These are phyloP conservation scores for Ectemnius continuus DNA, from an alignment of 2,888 invertebrate genomes.

Conservation along the genomic window DNA sequence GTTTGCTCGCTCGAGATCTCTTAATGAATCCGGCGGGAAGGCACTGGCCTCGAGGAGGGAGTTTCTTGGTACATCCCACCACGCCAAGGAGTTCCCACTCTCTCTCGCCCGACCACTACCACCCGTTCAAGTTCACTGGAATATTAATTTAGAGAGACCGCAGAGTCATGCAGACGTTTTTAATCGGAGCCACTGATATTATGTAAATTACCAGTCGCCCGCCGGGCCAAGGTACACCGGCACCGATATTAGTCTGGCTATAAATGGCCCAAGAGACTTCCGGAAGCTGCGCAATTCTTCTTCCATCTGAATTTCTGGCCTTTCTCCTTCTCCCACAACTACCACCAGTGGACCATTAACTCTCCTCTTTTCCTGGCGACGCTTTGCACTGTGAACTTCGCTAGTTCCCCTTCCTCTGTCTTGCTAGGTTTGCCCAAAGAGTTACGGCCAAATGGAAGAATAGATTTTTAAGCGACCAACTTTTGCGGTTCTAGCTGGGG, in stretches of 20 bases:
- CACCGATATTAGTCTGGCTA: too few relatives aligned
- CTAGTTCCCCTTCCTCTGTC: background rate
- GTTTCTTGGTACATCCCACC: constrained; percentile 44
- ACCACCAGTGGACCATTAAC: background rate
- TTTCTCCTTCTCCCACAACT: background rate
- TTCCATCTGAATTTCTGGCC: constrained; percentile 12
- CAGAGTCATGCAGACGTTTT: constrained; percentile 50
- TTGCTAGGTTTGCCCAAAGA: background rate
- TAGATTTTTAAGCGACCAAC: constrained; percentile 17
- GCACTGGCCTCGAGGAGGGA: constrained; percentile 15
- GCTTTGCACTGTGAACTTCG: constrained; percentile 3
- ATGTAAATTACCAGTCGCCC: constrained; percentile 33
- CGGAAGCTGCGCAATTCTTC: background rate
- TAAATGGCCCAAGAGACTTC: too few relatives aligned
- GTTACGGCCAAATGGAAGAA: background rate
- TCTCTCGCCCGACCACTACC: constrained; percentile 15
- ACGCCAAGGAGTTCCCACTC: background rate
- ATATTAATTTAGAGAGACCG: constrained; percentile 57
- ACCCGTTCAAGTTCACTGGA: constrained; percentile 56
- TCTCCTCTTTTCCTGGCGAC: background rate
- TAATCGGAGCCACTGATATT: constrained; percentile 46
- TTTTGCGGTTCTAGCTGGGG: constrained; percentile 5
- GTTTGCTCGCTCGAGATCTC: constrained; percentile 57
- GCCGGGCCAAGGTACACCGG: background rate
- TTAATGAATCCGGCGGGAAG: constrained; percentile 63